A percentile compares a stretch with the other conserved stretches of the same genome.
Evolutionary conservation across 2,113 vertebrate genomes (phyloP).

Genomic region (Bambusicola thoracicus): DNA sequence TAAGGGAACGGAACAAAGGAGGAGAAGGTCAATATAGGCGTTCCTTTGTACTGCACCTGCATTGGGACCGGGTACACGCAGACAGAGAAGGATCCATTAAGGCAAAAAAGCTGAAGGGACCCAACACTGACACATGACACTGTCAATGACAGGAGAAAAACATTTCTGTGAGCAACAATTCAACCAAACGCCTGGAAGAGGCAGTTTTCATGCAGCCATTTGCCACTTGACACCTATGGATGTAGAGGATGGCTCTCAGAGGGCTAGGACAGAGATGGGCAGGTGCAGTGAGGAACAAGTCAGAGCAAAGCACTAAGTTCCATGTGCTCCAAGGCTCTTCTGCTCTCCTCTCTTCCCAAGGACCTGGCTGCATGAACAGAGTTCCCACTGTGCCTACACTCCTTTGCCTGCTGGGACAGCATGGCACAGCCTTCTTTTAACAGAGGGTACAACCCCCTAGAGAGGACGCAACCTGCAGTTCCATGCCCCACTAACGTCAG

Average conservation of each 20-base stretch:
- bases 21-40: not conserved
- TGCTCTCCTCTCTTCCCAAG: not conserved
- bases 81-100: not conserved
- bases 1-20: not conserved
- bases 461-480: not conserved
- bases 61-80: not conserved
- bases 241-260: not conserved
- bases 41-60: not conserved
- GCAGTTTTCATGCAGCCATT: not conserved
- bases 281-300: not conserved
- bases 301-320: not conserved
- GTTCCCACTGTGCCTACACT: not conserved
- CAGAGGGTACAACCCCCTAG: not conserved
- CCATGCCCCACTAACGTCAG: not conserved
- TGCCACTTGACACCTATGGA: not conserved
- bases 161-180: not conserved
- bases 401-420: not conserved
- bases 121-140: not conserved
- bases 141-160: not conserved
- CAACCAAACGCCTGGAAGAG: not conserved
- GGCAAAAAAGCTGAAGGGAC: not conserved
- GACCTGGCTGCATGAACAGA: not conserved
- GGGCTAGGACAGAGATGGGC: not conserved
- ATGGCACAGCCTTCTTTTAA: not conserved
- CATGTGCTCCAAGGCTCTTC: not conserved